Evolutionary conservation across 1,140 invertebrate species (phyloP).

Genomic region (Zaprionus davidi): DNA sequence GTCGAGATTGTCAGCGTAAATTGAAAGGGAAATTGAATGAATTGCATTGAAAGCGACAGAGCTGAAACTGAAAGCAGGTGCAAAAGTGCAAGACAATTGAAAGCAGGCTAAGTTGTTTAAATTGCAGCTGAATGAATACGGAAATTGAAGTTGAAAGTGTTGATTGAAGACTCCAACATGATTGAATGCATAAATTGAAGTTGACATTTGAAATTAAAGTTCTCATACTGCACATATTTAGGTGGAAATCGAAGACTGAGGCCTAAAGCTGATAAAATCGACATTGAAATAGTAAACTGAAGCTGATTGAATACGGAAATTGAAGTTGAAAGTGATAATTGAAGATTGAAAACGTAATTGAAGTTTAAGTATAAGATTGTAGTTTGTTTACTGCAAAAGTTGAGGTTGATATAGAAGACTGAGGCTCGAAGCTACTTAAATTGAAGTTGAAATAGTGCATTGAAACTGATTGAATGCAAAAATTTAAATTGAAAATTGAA

Average conservation of each 20-base stretch:
- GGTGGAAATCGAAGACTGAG: background rate
- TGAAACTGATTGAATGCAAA: background rate
- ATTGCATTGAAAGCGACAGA: constrained; percentile 6
- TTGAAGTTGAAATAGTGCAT: too few relatives aligned
- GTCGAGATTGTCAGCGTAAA: constrained; percentile 12
- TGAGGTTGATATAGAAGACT: background rate
- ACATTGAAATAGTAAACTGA: background rate
- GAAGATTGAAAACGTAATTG: background rate
- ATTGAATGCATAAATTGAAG: background rate
- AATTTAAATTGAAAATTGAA: background rate
- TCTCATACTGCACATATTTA: background rate
- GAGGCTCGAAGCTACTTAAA: too few relatives aligned
- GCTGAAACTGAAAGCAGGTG: constrained; percentile 13
- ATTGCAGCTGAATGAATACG: background rate
- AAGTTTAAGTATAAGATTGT: background rate
- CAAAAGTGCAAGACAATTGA: background rate
- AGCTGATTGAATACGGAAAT: background rate
- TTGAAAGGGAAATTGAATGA: constrained; percentile 43
- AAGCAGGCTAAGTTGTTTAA: background rate
- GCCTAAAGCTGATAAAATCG: background rate
- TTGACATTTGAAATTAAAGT: background rate
- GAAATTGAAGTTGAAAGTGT: background rate
- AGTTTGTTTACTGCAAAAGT: background rate
- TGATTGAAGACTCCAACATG: background rate
- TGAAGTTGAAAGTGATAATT: background rate